phyloP scores from a whole-genome alignment of 1,140 invertebrate species.

The Drosophila hydei region DNA sequence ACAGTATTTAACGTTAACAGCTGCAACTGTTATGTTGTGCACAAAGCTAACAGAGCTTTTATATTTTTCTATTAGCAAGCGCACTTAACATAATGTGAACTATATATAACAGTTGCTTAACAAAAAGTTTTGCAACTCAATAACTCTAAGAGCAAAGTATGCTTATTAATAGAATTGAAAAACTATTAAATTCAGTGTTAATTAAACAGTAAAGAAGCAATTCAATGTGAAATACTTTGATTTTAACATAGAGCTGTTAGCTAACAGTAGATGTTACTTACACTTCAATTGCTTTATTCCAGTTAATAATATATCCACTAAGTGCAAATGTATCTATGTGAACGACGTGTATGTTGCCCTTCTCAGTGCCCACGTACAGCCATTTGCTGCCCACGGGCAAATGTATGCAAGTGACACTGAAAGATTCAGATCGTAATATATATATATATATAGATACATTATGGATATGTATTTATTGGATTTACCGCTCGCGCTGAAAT shows the following conservation, averaged over 20 bases:
- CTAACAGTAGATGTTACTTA: constrained; percentile 87
- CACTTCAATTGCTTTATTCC: constrained; percentile 99
- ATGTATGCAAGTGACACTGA: constrained; percentile 96
- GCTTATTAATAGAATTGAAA: background rate
- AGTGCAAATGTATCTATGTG: constrained; percentile 98
- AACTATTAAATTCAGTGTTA: no score
- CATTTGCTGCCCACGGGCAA: constrained; percentile 98
- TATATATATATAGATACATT: background rate
- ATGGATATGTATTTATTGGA: constrained; percentile 20
- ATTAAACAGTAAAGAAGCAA: no score
- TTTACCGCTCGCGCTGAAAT: constrained; percentile 97
- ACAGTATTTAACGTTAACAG: no score
- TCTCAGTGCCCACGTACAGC: constrained; percentile 98
- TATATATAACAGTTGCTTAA: no score
- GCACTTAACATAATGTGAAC: no score
- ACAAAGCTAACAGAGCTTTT: no score
- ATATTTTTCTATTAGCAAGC: no score
- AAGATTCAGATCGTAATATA: constrained; percentile 17
- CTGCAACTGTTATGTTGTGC: no score
- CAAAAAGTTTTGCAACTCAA: no score
- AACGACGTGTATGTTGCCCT: constrained; percentile 98
- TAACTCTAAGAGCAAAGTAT: no score
- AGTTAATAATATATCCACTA: constrained; percentile 99
- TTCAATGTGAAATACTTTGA: background rate
- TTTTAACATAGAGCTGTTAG: background rate